These are phyloP conservation scores for Natator depressus DNA, from an alignment of 2,113 vertebrate genomes.

Conservation along the genomic window DNA sequence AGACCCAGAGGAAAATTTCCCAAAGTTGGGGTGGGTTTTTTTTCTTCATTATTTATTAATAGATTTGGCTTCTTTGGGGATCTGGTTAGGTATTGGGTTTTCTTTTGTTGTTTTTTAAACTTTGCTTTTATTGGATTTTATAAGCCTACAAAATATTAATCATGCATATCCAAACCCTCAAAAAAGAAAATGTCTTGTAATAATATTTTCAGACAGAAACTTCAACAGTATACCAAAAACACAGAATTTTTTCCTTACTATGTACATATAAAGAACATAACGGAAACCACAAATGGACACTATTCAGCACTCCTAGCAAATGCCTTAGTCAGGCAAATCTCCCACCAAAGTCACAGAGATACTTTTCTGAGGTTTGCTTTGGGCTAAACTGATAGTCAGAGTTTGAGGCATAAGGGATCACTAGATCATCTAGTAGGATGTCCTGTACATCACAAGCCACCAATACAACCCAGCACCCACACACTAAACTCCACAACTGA, in stretches of 20 bases:
- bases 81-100: background rate
- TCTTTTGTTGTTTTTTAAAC: background rate
- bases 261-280: background rate
- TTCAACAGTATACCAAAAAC: background rate
- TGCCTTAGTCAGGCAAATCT: background rate
- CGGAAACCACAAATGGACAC: background rate
- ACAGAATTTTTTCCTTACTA: background rate
- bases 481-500: background rate
- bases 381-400: background rate
- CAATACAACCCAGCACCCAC: background rate
- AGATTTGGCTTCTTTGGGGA: background rate
- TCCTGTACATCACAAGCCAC: background rate
- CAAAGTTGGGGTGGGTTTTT: background rate
- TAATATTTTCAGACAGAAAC: background rate
- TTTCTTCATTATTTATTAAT: background rate
- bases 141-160: background rate
- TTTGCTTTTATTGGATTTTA: background rate
- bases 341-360: background rate
- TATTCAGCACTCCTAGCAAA: background rate
- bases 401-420: background rate
- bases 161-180: background rate
- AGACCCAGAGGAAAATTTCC: background rate
- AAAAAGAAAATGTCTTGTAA: background rate
- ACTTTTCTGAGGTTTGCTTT: background rate
- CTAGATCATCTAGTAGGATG: background rate